phyloP scores from a whole-genome alignment of 2,113 vertebrate species.

The Cochlearius cochlearius region DNA sequence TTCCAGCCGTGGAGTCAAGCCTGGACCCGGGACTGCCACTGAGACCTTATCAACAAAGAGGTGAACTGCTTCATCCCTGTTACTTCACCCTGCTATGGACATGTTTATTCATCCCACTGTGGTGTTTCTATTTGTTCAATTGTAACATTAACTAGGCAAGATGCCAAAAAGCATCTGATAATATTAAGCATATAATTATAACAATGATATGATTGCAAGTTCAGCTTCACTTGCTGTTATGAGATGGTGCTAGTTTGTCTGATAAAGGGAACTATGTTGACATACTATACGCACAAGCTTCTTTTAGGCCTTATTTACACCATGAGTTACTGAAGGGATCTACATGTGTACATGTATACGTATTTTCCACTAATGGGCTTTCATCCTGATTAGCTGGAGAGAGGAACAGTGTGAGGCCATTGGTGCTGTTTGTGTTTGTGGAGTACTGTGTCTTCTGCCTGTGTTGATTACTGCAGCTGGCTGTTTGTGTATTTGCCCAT shows the following conservation, averaged over 20 bases:
- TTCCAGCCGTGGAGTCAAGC: neutral
- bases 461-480: neutral
- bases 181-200: neutral
- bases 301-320: neutral
- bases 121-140: neutral
- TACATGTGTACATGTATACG: neutral
- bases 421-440: neutral
- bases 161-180: neutral
- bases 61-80: neutral
- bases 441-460: neutral
- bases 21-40: neutral
- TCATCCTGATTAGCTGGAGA: neutral
- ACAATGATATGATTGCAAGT: neutral
- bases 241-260: neutral
- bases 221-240: neutral
- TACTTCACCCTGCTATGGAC: neutral
- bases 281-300: fast-evolving
- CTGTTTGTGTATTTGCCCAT: fast-evolving
- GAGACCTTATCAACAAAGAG: neutral
- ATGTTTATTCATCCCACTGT: neutral
- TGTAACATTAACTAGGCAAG: neutral
- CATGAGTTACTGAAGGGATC: neutral
- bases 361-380: neutral
- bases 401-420: neutral
- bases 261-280: neutral